Evolutionary conservation across 2,888 invertebrate species (phyloP).

Genomic region (Heliconius cydno): DNA sequence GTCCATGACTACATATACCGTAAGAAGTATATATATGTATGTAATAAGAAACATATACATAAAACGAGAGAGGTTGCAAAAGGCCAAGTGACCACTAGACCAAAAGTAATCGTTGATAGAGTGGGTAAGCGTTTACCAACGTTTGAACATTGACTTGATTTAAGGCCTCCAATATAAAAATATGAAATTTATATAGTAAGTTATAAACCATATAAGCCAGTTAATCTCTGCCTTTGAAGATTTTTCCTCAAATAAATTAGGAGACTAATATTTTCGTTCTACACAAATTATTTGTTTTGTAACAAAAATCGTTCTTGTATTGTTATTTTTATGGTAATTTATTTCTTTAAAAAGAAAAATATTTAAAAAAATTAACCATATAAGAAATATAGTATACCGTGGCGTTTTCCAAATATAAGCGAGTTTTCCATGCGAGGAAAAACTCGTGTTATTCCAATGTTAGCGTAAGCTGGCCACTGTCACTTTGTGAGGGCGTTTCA

Average conservation of each 20-base stretch:
- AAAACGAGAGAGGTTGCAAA: slow-evolving; percentile 32
- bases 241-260: slow-evolving; percentile 11
- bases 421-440: slow-evolving; percentile 14
- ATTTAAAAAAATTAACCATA: not conserved
- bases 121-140: slow-evolving; percentile 75
- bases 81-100: slow-evolving; percentile 72
- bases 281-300: not conserved
- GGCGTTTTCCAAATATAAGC: not conserved
- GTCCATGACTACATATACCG: not conserved
- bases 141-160: slow-evolving; percentile 75
- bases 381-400: too few species aligned
- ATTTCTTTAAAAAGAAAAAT: not conserved
- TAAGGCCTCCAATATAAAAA: slow-evolving; percentile 49
- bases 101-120: slow-evolving; percentile 82
- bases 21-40: too few species aligned
- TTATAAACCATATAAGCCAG: slow-evolving; percentile 1
- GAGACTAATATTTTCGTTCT: not conserved
- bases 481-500: slow-evolving; percentile 21
- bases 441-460: slow-evolving; percentile 13
- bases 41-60: slow-evolving; percentile 18
- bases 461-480: slow-evolving; percentile 25
- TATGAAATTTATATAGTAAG: slow-evolving; percentile 32
- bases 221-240: slow-evolving; percentile 30
- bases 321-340: not conserved
- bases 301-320: not conserved